Conservation (phyloP, 37 sponge, comb jelly and placozoan genomes). For the Amphimedon queenslandica region DNA sequence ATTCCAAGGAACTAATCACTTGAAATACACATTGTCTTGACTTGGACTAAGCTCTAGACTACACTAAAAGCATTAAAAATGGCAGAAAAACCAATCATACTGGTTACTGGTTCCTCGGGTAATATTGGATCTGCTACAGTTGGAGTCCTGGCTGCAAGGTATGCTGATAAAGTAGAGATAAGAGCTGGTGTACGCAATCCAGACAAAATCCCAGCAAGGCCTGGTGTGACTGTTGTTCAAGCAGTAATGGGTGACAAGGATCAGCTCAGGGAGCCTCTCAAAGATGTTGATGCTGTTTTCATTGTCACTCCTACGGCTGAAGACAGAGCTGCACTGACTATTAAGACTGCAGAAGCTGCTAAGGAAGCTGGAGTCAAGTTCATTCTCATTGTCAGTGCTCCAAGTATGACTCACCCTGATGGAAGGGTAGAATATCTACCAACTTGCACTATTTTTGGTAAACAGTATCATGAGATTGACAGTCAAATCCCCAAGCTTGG, state of each 20-base stretch:
- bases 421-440: too few relatives aligned
- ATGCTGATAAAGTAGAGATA: slow-evolving; percentile 42
- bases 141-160: slow-evolving; percentile 26
- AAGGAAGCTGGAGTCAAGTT: slow-evolving; percentile 42
- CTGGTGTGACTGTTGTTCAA: slow-evolving; percentile 35
- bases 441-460: slow-evolving; percentile 32
- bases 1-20: too few relatives aligned
- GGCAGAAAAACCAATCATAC: slow-evolving; percentile 58
- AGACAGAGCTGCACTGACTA: slow-evolving; percentile 26
- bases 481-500: slow-evolving; percentile 7
- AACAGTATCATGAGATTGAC: slow-evolving; percentile 19
- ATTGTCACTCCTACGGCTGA: slow-evolving; percentile 37
- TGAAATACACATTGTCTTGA: too few relatives aligned
- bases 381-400: slow-evolving; percentile 26
- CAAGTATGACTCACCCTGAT: slow-evolving; percentile 5
- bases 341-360: slow-evolving; percentile 30
- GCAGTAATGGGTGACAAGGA: slow-evolving; percentile 43
- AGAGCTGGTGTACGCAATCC: slow-evolving; percentile 57
- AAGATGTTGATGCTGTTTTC: slow-evolving; percentile 38
- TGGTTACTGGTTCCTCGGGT: slow-evolving; percentile 61
- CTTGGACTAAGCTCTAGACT: too few relatives aligned
- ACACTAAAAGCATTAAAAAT: slow-evolving; percentile 16
- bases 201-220: slow-evolving; percentile 31
- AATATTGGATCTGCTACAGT: slow-evolving; percentile 50
- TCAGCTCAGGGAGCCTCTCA: slow-evolving; percentile 15